Conservation (phyloP, 2,888 invertebrate genomes). For the Plusia festucae region DNA sequence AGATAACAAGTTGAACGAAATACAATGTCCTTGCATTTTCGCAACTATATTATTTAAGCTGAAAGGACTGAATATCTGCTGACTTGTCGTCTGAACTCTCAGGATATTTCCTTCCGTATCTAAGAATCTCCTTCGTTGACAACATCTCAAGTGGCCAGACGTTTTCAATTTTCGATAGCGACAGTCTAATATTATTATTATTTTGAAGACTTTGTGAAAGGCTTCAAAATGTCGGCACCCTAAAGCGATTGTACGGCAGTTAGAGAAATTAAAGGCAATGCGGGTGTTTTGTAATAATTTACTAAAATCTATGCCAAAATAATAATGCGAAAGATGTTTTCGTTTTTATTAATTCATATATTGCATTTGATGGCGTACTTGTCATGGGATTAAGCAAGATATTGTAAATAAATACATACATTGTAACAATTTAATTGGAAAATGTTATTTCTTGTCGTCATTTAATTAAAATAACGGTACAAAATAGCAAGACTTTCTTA, state of each 20-base stretch:
- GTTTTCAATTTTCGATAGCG: constrained; percentile 21
- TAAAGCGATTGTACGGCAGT: background rate
- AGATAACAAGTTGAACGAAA: background rate
- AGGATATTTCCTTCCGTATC: constrained; percentile 33
- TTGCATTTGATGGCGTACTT: no score
- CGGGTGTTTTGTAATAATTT: no score
- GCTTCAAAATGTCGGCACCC: constrained; percentile 5
- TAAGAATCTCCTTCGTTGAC: constrained; percentile 37
- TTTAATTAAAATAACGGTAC: background rate
- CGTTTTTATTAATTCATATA: no score
- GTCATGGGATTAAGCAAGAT: no score
- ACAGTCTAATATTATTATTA: constrained; percentile 51
- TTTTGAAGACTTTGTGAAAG: constrained; percentile 21
- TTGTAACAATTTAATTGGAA: background rate
- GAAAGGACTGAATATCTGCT: constrained; percentile 28
- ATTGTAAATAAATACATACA: background rate
- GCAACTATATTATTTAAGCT: constrained; percentile 12
- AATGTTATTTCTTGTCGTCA: background rate
- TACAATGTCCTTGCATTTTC: background rate
- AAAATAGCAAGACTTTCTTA: background rate
- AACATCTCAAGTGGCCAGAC: constrained; percentile 42
- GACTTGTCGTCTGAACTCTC: constrained; percentile 25
- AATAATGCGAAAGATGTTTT: no score
- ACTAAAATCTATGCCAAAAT: no score
- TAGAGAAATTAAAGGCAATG: no score